These are phyloP conservation scores for Drosophila sproati DNA, from an alignment of 1,140 invertebrate species.

Conservation along the genomic window DNA sequence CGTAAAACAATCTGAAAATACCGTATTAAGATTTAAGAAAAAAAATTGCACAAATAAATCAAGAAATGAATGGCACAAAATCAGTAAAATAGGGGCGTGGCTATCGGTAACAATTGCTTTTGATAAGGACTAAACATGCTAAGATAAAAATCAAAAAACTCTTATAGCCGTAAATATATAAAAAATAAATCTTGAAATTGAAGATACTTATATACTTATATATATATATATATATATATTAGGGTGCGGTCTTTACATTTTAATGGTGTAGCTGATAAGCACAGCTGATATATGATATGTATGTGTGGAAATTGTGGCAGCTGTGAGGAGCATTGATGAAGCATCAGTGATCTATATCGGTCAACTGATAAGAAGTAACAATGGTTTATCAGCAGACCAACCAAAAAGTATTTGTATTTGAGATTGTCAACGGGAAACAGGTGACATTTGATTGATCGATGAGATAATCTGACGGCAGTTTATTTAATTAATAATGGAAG, in stretches of 20 bases:
- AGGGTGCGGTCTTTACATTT: background rate
- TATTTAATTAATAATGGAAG: slow-evolving; percentile 9
- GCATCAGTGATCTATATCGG: slow-evolving; percentile 4
- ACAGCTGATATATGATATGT: no score
- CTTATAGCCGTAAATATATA: no score
- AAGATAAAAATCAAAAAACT: background rate
- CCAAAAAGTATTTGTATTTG: background rate
- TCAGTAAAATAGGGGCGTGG: background rate
- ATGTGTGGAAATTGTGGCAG: background rate
- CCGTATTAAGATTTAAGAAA: background rate
- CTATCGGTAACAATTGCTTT: no score
- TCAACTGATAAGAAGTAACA: background rate
- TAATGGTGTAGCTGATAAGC: background rate
- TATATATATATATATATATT: background rate
- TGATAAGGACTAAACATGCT: background rate
- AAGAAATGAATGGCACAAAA: background rate
- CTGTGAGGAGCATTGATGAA: slow-evolving; percentile 4
- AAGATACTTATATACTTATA: background rate
- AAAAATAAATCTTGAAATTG: background rate
- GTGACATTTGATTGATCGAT: slow-evolving; percentile 9
- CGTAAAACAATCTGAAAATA: background rate
- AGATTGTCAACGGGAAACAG: background rate
- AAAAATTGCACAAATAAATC: background rate
- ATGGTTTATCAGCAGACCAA: background rate
- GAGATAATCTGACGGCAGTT: slow-evolving; percentile 7